Conservation (phyloP, 2,797 vertebrate species). For the Borostomias antarcticus region DNA sequence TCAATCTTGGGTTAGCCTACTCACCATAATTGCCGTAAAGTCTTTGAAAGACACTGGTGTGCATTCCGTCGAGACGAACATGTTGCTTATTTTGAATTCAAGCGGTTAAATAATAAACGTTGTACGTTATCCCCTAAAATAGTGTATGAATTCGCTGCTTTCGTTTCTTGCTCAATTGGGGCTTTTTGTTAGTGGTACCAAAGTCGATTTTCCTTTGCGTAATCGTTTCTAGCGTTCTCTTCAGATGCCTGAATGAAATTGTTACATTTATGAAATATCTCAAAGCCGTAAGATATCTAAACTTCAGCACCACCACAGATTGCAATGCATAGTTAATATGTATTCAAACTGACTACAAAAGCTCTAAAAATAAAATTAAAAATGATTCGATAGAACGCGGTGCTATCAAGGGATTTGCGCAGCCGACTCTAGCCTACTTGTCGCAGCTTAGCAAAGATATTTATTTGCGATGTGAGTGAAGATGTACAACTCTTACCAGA, state of each 20-base stretch:
- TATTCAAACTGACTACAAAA: neutral
- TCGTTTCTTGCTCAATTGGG: neutral
- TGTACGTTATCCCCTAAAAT: too few relatives aligned
- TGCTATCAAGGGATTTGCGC: neutral
- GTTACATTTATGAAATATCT: neutral
- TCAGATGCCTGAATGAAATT: constrained; percentile 17
- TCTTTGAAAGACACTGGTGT: constrained; percentile 59
- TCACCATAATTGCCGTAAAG: constrained; percentile 79
- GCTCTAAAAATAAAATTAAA: neutral
- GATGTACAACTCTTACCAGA: neutral
- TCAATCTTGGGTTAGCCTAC: constrained; percentile 33
- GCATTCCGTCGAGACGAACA: constrained; percentile 85
- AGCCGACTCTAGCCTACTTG: neutral
- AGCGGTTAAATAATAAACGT: neutral
- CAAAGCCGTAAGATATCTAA: too few relatives aligned
- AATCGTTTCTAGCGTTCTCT: neutral
- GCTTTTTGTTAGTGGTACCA: neutral
- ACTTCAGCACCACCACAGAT: too few relatives aligned
- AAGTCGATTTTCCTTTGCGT: neutral
- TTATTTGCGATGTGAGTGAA: neutral
- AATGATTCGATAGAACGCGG: too few relatives aligned
- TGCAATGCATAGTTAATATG: too few relatives aligned
- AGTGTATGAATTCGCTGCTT: constrained; percentile 26
- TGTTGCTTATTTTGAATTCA: constrained; percentile 62
- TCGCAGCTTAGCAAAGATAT: neutral